phyloP scores from a whole-genome alignment of 2,888 invertebrate species.

The Bugulina stolonifera region DNA sequence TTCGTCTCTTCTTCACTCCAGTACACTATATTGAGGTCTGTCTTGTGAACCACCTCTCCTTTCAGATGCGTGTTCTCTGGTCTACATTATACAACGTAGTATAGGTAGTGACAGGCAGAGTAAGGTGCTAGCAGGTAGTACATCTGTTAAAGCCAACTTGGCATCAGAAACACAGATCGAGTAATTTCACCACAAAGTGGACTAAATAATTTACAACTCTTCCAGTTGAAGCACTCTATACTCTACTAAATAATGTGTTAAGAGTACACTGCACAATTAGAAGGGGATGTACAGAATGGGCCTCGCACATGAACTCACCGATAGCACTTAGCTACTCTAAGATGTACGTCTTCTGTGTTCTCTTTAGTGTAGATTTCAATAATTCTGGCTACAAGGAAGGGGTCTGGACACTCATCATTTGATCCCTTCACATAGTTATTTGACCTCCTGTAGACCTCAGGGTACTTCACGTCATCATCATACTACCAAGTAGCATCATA shows the following conservation, averaged over 20 bases:
- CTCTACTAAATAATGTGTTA: no score
- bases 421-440: slow-evolving; percentile 66
- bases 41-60: slow-evolving; percentile 58
- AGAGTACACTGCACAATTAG: no score
- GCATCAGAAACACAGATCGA: no score
- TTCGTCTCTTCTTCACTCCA: slow-evolving; percentile 68
- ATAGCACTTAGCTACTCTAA: slow-evolving; percentile 64
- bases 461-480: slow-evolving; percentile 63
- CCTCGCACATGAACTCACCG: no score
- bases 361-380: slow-evolving; percentile 61
- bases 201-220: no score
- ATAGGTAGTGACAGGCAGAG: no score
- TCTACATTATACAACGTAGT: no score
- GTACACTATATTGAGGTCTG: slow-evolving; percentile 69
- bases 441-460: slow-evolving; percentile 74
- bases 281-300: no score
- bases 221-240: no score
- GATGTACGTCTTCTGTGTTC: slow-evolving; percentile 59
- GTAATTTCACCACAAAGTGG: no score
- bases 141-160: no score
- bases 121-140: no score
- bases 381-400: slow-evolving; percentile 70
- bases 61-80: slow-evolving; percentile 69
- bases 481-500: neutral
- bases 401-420: slow-evolving; percentile 67